Conservation (phyloP, 2,113 vertebrate genomes). For the Nycticryphes semicollaris region DNA sequence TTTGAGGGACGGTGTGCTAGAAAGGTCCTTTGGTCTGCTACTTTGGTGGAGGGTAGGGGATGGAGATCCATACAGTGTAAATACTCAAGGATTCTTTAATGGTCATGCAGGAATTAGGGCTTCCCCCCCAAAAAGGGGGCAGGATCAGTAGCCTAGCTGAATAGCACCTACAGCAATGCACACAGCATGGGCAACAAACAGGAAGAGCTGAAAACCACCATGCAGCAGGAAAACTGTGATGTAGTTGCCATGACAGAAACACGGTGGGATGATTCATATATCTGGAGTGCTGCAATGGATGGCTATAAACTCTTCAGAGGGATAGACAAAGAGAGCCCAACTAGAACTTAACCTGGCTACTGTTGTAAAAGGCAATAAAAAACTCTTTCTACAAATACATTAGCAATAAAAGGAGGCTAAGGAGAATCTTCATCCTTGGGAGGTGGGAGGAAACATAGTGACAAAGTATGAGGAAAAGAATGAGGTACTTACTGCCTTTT, state of each 20-base stretch:
- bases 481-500: background rate
- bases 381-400: background rate
- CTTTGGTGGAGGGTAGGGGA: background rate
- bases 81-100: background rate
- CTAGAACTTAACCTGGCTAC: background rate
- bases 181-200: background rate
- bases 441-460: background rate
- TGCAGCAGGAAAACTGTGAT: background rate
- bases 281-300: background rate
- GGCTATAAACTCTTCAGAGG: background rate
- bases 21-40: background rate
- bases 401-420: background rate
- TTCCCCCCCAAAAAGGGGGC: background rate
- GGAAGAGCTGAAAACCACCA: background rate
- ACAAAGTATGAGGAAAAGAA: background rate
- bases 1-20: background rate
- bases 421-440: background rate
- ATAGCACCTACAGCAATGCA: background rate
- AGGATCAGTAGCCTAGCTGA: background rate
- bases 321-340: background rate
- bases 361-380: background rate
- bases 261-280: background rate
- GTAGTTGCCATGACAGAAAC: background rate
- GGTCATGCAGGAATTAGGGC: background rate
- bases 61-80: background rate